Conservation (phyloP, 1,140 invertebrate species). For the Euwallacea similis region DNA sequence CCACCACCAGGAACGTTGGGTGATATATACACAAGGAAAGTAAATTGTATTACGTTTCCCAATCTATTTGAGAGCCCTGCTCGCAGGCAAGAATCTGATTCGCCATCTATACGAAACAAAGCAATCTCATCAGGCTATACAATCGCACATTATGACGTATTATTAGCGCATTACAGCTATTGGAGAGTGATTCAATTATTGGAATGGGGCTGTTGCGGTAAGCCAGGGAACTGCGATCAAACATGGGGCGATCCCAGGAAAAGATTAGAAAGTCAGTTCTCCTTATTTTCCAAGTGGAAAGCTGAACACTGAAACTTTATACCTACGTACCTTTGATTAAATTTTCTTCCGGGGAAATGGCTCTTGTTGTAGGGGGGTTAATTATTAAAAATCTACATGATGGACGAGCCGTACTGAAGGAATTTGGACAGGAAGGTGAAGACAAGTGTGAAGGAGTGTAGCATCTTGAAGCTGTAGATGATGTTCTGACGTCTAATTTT, state of each 20-base stretch:
- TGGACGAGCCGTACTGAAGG: not conserved
- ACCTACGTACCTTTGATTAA: constrained; percentile 32
- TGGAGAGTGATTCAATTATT: constrained; percentile 57
- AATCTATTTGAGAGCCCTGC: constrained; percentile 51
- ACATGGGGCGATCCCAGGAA: constrained; percentile 46
- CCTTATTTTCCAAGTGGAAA: constrained; percentile 29
- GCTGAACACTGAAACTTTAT: constrained; percentile 25
- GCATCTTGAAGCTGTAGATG: too few relatives aligned
- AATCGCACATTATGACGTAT: constrained; percentile 55
- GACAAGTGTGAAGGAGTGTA: too few relatives aligned
- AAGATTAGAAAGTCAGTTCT: constrained; percentile 37
- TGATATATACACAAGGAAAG: constrained; percentile 41
- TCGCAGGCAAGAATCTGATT: constrained; percentile 41
- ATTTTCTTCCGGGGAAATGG: constrained; percentile 19
- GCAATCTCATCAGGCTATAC: constrained; percentile 56
- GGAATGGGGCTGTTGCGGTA: constrained; percentile 54
- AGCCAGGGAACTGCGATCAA: constrained; percentile 51
- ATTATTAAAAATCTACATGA: not conserved
- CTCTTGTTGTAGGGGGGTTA: not conserved
- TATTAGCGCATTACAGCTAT: constrained; percentile 54
- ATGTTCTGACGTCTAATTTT: too few relatives aligned
- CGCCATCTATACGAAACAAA: constrained; percentile 52
- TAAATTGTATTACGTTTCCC: constrained; percentile 52
- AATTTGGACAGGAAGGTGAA: too few relatives aligned
- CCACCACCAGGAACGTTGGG: constrained; percentile 26